These are phyloP conservation scores for Lapara coniferarum DNA, from an alignment of 2,888 invertebrate species.

Conservation along the genomic window DNA sequence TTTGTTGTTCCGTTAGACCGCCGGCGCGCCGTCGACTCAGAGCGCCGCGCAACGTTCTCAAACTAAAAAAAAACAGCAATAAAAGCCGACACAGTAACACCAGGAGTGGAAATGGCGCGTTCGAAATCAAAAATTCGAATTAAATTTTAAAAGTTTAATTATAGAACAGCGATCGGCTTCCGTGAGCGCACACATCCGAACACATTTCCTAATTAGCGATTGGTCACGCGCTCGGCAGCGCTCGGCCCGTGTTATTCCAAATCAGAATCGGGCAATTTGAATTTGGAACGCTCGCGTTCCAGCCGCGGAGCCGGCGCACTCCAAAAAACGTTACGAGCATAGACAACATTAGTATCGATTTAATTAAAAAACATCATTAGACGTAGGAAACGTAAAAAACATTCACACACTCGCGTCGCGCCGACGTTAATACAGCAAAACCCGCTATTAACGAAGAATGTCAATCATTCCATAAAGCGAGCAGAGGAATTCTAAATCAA, in stretches of 20 bases:
- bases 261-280: slow-evolving; percentile 77
- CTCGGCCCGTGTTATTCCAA: slow-evolving; percentile 64
- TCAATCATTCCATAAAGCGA: slow-evolving; percentile 45
- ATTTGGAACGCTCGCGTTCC: slow-evolving; percentile 75
- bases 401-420: slow-evolving; percentile 21
- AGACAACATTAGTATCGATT: slow-evolving; percentile 54
- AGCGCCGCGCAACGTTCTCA: slow-evolving; percentile 17
- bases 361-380: slow-evolving; percentile 45
- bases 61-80: slow-evolving; percentile 24
- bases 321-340: slow-evolving; percentile 46
- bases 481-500: slow-evolving; percentile 74
- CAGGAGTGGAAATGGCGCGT: slow-evolving; percentile 72
- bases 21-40: slow-evolving; percentile 9
- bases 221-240: slow-evolving; percentile 78
- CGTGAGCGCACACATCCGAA: slow-evolving; percentile 69
- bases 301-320: slow-evolving; percentile 37
- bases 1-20: slow-evolving; percentile 25
- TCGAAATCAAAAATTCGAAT: slow-evolving; percentile 74
- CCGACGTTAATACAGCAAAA: slow-evolving; percentile 45
- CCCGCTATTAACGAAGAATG: slow-evolving; percentile 36
- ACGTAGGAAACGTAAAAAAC: slow-evolving; percentile 29
- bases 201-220: slow-evolving; percentile 82
- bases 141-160: slow-evolving; percentile 78
- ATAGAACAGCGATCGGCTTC: slow-evolving; percentile 77
- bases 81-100: slow-evolving; percentile 61